Percentiles rank a stretch among this genome's conserved stretches.
phyloP scores from a whole-genome alignment of 2,797 vertebrate species.

The Sebastes nivosus region DNA sequence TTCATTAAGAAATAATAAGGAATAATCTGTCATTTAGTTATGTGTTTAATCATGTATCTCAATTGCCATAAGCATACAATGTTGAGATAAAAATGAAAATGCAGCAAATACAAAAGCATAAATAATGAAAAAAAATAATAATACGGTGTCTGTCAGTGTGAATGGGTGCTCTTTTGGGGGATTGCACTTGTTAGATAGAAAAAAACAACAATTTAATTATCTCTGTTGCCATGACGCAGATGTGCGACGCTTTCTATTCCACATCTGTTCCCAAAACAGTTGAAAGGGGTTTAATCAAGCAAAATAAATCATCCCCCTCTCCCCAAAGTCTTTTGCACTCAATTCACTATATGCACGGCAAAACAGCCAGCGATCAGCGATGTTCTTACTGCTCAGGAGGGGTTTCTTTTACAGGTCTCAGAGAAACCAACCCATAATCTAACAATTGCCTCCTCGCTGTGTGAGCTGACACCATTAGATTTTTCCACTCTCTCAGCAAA shows the following conservation, averaged over 20 bases:
- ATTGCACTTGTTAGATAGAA: not conserved
- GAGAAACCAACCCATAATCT: constrained; percentile 50
- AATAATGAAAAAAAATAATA: not conserved
- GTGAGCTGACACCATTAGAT: constrained; percentile 50
- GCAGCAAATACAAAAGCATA: not conserved
- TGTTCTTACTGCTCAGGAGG: constrained; percentile 40
- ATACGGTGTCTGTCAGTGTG: not conserved
- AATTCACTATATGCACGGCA: constrained; percentile 23
- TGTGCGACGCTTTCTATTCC: not conserved
- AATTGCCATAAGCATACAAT: not conserved
- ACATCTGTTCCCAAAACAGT: constrained; percentile 9
- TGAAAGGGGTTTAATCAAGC: constrained; percentile 21
- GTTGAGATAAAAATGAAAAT: not conserved
- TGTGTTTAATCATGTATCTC: not conserved
- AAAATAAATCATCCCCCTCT: constrained; percentile 8
- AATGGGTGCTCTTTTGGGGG: not conserved
- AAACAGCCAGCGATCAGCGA: constrained; percentile 41
- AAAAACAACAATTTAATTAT: not conserved
- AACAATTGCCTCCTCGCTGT: constrained; percentile 39
- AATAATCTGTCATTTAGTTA: not conserved
- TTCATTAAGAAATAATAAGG: not conserved
- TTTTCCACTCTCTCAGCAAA: constrained; percentile 45
- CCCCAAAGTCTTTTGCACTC: not conserved
- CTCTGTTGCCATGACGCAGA: not conserved
- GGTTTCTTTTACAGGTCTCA: constrained; percentile 51